These are phyloP conservation scores for Scytalopus superciliaris DNA, from an alignment of 2,113 vertebrate species.

Conservation along the genomic window DNA sequence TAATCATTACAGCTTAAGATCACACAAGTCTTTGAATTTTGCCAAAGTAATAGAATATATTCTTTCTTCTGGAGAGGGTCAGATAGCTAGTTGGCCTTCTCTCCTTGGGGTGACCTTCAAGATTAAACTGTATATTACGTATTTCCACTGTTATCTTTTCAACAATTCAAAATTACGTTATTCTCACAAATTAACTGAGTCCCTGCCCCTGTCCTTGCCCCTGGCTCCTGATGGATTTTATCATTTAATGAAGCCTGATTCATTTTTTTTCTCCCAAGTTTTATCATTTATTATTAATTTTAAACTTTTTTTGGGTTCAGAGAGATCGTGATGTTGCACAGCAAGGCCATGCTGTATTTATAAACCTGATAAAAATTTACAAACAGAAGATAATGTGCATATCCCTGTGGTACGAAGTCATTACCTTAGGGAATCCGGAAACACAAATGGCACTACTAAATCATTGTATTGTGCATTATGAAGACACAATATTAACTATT, in stretches of 20 bases:
- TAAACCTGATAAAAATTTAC: constrained; percentile 27
- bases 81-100: constrained; percentile 45
- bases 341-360: constrained; percentile 5
- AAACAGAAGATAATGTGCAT: constrained; percentile 15
- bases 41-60: not conserved
- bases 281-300: constrained; percentile 71
- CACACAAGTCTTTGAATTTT: not conserved
- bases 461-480: not conserved
- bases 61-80: constrained; percentile 15
- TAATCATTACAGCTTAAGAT: constrained; percentile 45
- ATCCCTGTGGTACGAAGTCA: not conserved
- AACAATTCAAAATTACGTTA: constrained; percentile 73
- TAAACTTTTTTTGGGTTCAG: constrained; percentile 35
- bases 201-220: constrained; percentile 72
- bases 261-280: constrained; percentile 60
- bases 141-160: constrained; percentile 53
- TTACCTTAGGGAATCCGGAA: not conserved
- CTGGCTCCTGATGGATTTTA: constrained; percentile 74
- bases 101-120: constrained; percentile 66
- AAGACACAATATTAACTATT: not conserved
- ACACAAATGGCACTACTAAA: not conserved
- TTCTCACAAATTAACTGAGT: constrained; percentile 77
- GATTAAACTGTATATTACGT: constrained; percentile 8
- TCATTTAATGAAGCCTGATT: constrained; percentile 80
- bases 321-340: constrained; percentile 30